Base-by-base conservation (phyloP, 2,113 vertebrate species). In the Brienomyrus brachyistius region DNA sequence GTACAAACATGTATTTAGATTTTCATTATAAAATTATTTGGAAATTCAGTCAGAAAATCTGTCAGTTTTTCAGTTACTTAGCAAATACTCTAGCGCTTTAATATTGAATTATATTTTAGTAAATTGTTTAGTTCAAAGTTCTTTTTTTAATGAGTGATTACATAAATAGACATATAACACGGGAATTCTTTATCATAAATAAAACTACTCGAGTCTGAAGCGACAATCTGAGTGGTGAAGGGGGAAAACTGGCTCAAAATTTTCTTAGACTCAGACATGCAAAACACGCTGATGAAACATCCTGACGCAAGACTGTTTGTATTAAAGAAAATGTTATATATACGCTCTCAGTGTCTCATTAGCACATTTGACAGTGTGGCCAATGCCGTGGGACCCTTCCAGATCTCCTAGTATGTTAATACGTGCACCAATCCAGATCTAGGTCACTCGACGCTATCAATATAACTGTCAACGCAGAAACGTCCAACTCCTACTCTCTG, bases 321-420 rank as follows among this genome's bases (percentile, higher is more conserved):
- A 92, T 92, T 92, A 92, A 90, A 93, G 92, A 9, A 45, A 31
- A n/a, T 17, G 84, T 83, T 3, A 2, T 77, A 0, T 27, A 59
- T 56, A 87, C 43, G 85, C 15, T 77, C 47, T 91, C 89, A 92
- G 88, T 90, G 91, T 86, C 89, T 90, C 88, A 70, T 95, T 95
- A 97, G 97, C 93, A 97, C 96, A 94, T 45, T 92, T 96, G 96
- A 97, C 96, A 97, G 94, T 91, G 88, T 92, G n/a, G 31, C 62
- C 62, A 70, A 5, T 70, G 62, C 3, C 13, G n/a, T 9, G 62
- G 62, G 27, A 93, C n/a, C 51, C 80, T 84, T 83, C 35, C 66
- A n/a, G 27, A 31, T 43, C 90, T 91, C 90, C 87, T 91, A 89
- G 86, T 90, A 91, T 91, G 91, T 92, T 91, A 59, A 94, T 92